These are phyloP conservation scores for Megaceryle torquata DNA, from an alignment of 2,113 vertebrate species.

Conservation along the genomic window DNA sequence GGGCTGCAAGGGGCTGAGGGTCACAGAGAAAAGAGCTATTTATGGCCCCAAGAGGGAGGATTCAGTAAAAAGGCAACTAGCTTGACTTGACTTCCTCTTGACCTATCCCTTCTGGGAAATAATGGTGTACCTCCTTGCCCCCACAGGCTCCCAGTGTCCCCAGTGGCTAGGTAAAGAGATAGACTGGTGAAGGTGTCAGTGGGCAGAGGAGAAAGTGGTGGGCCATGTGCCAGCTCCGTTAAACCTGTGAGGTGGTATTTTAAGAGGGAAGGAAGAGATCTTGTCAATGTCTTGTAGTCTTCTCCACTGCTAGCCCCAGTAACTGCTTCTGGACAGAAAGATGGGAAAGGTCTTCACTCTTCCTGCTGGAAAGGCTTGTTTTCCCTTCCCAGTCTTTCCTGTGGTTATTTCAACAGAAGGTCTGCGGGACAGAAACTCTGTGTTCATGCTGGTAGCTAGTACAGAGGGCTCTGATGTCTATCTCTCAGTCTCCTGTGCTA, in stretches of 20 bases:
- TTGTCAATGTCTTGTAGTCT: neutral
- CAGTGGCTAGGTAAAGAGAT: neutral
- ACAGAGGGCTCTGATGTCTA: slow-evolving; percentile 44
- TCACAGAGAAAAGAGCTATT: slow-evolving; percentile 35
- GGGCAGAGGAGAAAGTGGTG: neutral
- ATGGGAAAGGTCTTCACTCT: neutral
- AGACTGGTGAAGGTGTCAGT: neutral
- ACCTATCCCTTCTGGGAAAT: slow-evolving; percentile 7
- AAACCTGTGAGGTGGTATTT: neutral
- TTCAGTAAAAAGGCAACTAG: slow-evolving; percentile 30
- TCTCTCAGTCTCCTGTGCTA: neutral
- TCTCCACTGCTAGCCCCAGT: neutral
- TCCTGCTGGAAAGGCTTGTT: fast-evolving
- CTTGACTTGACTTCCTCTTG: slow-evolving; percentile 42
- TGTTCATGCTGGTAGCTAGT: neutral
- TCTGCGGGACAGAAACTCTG: neutral
- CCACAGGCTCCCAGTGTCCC: neutral
- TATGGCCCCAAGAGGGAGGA: slow-evolving; percentile 35
- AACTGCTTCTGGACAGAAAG: neutral
- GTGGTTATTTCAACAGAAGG: neutral
- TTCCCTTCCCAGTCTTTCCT: neutral
- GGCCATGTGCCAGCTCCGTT: neutral
- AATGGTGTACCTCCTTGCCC: neutral
- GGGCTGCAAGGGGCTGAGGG: neutral
- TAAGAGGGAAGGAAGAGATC: neutral